These are phyloP conservation scores for Drosophila elegans DNA, from an alignment of 1,140 invertebrate genomes.

Conservation along the genomic window DNA sequence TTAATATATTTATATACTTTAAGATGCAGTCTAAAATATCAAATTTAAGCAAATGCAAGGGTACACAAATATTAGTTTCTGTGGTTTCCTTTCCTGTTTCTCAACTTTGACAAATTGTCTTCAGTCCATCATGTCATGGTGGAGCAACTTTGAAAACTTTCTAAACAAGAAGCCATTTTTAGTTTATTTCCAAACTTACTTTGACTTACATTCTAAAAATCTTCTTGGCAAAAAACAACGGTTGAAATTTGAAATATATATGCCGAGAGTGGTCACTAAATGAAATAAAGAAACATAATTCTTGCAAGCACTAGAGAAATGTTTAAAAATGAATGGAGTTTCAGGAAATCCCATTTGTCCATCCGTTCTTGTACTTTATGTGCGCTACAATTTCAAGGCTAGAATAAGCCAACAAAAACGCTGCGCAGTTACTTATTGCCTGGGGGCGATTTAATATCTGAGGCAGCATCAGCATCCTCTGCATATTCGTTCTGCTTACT, in stretches of 20 bases:
- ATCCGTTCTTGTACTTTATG: constrained; percentile 8
- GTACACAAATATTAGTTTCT: too few relatives aligned
- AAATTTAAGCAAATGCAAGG: too few relatives aligned
- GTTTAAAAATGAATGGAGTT: constrained; percentile 34
- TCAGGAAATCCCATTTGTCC: constrained; percentile 2
- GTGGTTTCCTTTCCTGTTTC: too few relatives aligned
- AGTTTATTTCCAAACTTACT: too few relatives aligned
- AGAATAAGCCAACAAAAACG: constrained; percentile 11
- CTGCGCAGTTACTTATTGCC: constrained; percentile 23
- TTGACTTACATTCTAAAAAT: neutral
- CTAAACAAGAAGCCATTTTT: too few relatives aligned
- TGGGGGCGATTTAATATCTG: constrained; percentile 66
- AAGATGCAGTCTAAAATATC: too few relatives aligned
- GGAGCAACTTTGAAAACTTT: too few relatives aligned
- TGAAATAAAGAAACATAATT: neutral
- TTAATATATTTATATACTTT: neutral
- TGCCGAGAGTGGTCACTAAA: neutral
- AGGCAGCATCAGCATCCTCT: constrained; percentile 32
- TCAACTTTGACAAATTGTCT: too few relatives aligned
- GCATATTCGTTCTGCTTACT: constrained; percentile 48
- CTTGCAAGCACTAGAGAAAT: neutral
- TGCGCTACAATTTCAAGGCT: constrained; percentile 22
- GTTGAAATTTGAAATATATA: neutral
- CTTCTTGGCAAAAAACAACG: neutral
- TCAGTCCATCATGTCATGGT: too few relatives aligned